Conservation (phyloP, 2,888 invertebrate genomes). For the Lymantria monacha region DNA sequence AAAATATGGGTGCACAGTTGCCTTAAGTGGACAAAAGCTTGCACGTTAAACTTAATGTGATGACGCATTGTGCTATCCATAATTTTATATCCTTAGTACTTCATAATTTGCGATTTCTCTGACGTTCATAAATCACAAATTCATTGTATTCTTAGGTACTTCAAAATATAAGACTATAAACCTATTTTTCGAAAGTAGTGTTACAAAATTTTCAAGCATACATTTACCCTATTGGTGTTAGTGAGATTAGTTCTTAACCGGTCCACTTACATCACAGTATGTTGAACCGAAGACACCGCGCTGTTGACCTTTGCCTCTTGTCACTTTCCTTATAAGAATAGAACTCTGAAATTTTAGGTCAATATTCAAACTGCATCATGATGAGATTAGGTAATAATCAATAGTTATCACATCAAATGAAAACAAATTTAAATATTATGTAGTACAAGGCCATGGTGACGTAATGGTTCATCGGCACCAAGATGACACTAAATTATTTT, state of each 20-base stretch:
- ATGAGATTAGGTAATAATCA: constrained; percentile 19
- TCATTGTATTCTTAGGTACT: no score
- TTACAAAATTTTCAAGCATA: constrained; percentile 44
- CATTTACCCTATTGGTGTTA: constrained; percentile 31
- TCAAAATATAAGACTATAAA: not conserved
- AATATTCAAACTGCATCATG: constrained; percentile 36
- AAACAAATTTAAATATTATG: constrained; percentile 28
- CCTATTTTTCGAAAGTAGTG: constrained; percentile 12
- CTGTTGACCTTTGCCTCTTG: constrained; percentile 61
- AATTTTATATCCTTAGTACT: no score
- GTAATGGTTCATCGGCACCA: constrained; percentile 38
- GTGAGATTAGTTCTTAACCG: constrained; percentile 43
- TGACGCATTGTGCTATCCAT: no score
- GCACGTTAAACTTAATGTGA: no score
- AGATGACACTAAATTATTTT: constrained; percentile 41
- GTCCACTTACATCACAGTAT: constrained; percentile 61
- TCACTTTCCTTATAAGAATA: constrained; percentile 51
- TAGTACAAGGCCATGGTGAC: constrained; percentile 51
- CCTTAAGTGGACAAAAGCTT: no score
- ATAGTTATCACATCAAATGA: constrained; percentile 30
- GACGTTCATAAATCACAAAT: no score
- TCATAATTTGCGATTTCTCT: no score
- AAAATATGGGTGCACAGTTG: no score
- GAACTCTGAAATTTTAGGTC: constrained; percentile 49
- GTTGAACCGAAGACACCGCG: constrained; percentile 53